Percentiles rank a stretch among this genome's conserved stretches.
These are phyloP conservation scores for Drosophila arawakana DNA, from an alignment of 1,140 invertebrate genomes.

Conservation along the genomic window DNA sequence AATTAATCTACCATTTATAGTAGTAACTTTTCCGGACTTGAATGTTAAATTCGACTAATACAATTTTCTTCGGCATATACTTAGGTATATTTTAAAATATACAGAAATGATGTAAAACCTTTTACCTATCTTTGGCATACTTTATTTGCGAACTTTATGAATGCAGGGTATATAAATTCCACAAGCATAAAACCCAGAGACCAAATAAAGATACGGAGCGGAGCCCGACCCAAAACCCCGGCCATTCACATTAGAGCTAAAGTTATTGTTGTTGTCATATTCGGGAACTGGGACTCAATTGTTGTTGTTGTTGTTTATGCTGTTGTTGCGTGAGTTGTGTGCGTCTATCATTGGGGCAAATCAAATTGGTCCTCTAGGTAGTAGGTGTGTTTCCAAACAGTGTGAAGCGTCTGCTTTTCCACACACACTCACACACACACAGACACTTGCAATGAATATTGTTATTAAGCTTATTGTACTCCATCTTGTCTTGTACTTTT, in stretches of 20 bases:
- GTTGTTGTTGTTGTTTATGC: slow-evolving; percentile 29
- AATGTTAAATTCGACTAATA: no score
- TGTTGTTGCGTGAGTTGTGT: slow-evolving; percentile 61
- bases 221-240: slow-evolving; percentile 25
- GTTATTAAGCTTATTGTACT: slow-evolving; percentile 18
- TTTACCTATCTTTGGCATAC: not conserved
- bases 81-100: no score
- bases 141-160: not conserved
- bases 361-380: slow-evolving; percentile 57
- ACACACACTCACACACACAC: slow-evolving; percentile 25
- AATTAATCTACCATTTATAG: no score
- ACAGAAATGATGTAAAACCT: no score
- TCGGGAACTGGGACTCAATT: slow-evolving; percentile 5
- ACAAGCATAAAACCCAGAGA: slow-evolving; percentile 20
- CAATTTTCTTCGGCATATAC: no score
- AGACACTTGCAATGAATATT: slow-evolving; percentile 29
- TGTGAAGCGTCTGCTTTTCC: slow-evolving; percentile 51
- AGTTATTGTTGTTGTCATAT: slow-evolving; percentile 6
- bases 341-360: slow-evolving; percentile 69
- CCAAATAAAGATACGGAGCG: slow-evolving; percentile 25
- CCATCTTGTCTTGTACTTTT: slow-evolving; percentile 28
- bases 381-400: slow-evolving; percentile 46
- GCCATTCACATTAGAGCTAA: slow-evolving; percentile 32
- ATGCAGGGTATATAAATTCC: slow-evolving; percentile 11
- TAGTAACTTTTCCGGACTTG: no score